Percentiles rank a stretch among this genome's conserved stretches.
phyloP scores from a whole-genome alignment of 2,888 invertebrate genomes.

The Sinhomidia bicolor region DNA sequence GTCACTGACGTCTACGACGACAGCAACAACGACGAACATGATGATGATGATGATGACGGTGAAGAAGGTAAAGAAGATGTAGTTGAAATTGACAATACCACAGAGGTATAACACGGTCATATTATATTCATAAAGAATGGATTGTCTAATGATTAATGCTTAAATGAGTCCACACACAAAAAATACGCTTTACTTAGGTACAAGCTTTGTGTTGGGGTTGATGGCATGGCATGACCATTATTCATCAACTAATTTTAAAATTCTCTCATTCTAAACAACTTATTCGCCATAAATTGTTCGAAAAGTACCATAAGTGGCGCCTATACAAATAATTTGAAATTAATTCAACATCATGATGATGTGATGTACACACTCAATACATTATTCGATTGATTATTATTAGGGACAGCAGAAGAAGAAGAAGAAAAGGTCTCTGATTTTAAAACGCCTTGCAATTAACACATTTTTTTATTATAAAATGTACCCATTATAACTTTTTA shows the following conservation, averaged over 20 bases:
- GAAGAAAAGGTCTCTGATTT: neutral
- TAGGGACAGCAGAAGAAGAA: neutral
- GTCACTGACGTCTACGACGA: neutral
- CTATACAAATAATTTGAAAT: constrained; percentile 54
- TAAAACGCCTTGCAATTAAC: constrained; percentile 44
- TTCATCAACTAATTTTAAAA: constrained; percentile 29
- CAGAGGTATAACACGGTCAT: constrained; percentile 23
- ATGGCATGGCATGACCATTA: constrained; percentile 25
- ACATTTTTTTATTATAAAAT: neutral
- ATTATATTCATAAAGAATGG: constrained; percentile 8
- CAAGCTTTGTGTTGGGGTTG: neutral
- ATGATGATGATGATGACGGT: neutral
- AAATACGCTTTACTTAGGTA: constrained; percentile 13
- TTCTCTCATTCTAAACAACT: neutral
- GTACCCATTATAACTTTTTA: neutral
- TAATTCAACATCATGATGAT: constrained; percentile 33
- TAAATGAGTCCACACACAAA: constrained; percentile 21
- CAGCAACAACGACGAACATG: no score
- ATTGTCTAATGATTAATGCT: constrained; percentile 38
- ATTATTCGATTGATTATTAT: constrained; percentile 34
- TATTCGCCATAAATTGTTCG: constrained; percentile 36
- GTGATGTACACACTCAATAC: neutral
- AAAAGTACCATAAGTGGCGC: constrained; percentile 53
- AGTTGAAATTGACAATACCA: constrained; percentile 14
- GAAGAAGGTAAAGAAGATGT: constrained; percentile 13